Percentiles rank a stretch among this genome's conserved stretches.
These are phyloP conservation scores for Labeo rohita DNA, from an alignment of 2,113 vertebrate species.

Conservation along the genomic window DNA sequence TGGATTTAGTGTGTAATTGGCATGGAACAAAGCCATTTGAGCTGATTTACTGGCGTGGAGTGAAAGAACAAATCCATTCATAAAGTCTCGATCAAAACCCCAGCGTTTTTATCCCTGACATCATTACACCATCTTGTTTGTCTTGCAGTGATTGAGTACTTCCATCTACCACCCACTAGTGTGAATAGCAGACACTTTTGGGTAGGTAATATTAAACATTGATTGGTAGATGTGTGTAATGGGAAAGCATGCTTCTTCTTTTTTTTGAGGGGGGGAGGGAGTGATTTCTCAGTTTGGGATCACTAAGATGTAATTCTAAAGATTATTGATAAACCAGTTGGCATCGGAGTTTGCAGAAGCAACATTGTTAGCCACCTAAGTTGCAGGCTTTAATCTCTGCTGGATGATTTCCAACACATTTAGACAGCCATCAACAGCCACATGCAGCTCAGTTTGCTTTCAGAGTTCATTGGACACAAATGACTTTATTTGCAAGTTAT, in stretches of 20 bases:
- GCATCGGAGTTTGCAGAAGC: background rate
- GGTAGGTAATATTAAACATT: conserved; percentile 35
- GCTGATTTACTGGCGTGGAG: conserved; percentile 2
- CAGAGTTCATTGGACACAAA: background rate
- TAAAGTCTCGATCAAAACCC: background rate
- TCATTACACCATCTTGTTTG: conserved; percentile 9
- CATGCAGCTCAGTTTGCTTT: background rate
- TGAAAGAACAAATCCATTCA: conserved; percentile 28
- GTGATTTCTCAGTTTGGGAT: background rate
- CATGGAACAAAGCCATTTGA: conserved; percentile 17
- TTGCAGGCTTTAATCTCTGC: background rate
- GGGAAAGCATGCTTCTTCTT: background rate
- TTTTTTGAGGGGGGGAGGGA: background rate
- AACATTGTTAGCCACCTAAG: background rate
- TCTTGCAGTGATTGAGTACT: conserved; percentile 38
- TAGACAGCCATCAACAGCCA: background rate
- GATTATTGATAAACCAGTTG: background rate
- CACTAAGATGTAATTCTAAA: background rate
- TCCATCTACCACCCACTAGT: conserved; percentile 48
- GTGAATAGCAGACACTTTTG: conserved; percentile 51
- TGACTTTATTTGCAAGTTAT: background rate
- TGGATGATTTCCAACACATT: background rate
- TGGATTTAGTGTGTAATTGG: conserved; percentile 25
- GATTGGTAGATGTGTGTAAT: background rate
- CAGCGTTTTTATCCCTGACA: background rate